Percentiles rank a stretch among this genome's conserved stretches.
Conservation (phyloP, 2,888 invertebrate species). For the Anaspis maculata region DNA sequence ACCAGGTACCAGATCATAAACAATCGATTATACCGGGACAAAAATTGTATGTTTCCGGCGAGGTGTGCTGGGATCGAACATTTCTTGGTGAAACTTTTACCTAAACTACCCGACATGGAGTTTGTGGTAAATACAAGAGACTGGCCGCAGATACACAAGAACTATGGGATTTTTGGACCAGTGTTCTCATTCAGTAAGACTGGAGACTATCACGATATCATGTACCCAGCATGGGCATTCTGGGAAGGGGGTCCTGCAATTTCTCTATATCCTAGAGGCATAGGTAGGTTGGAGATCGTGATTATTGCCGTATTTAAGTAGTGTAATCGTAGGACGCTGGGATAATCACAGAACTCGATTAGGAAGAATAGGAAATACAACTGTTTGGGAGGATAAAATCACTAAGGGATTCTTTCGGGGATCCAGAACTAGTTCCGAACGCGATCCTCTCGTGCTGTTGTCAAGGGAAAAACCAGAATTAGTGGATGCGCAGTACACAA, state of each 20-base stretch:
- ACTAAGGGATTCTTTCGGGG: slow-evolving; percentile 80
- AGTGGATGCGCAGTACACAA: slow-evolving; percentile 90
- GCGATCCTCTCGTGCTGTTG: slow-evolving; percentile 81
- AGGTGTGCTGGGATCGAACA: slow-evolving; percentile 87
- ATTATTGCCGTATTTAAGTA: slow-evolving; percentile 1
- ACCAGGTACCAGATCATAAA: slow-evolving; percentile 77
- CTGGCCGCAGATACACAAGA: slow-evolving; percentile 77
- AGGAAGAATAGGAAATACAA: slow-evolving; percentile 53
- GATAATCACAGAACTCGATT: slow-evolving; percentile 59
- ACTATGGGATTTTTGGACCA: slow-evolving; percentile 58
- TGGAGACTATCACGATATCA: slow-evolving; percentile 75
- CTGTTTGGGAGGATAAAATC: slow-evolving; percentile 72
- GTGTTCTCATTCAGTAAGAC: slow-evolving; percentile 97
- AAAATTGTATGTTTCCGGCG: slow-evolving; percentile 85
- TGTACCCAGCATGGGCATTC: slow-evolving; percentile 96
- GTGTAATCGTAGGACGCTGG: slow-evolving; percentile 79
- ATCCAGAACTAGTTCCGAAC: slow-evolving; percentile 84
- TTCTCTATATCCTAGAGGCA: slow-evolving; percentile 82
- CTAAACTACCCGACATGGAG: slow-evolving; percentile 73
- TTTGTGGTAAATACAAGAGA: slow-evolving; percentile 84
- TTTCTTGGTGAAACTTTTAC: slow-evolving; percentile 63
- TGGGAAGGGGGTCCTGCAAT: slow-evolving; percentile 99
- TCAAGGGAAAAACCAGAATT: slow-evolving; percentile 66
- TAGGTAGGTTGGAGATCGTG: slow-evolving; percentile 39
- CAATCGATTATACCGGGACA: slow-evolving; percentile 71